Conservation (phyloP, 2,113 vertebrate species). For the Elephas maximus region DNA sequence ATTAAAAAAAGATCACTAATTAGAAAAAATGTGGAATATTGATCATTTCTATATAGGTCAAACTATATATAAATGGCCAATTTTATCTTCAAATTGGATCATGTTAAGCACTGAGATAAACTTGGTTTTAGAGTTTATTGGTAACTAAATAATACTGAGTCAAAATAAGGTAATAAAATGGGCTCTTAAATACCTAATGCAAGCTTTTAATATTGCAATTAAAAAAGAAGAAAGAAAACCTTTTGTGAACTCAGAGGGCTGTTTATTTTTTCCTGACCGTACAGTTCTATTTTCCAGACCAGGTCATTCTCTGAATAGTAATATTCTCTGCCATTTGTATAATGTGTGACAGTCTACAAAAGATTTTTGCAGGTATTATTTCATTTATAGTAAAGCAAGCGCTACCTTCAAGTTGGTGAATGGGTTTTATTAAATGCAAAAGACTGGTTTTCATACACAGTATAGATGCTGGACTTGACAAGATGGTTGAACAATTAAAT, state of each 20-base stretch:
- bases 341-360: not conserved
- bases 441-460: not conserved
- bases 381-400: not conserved
- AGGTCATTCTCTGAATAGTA: not conserved
- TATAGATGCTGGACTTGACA: not conserved
- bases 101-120: not conserved
- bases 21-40: constrained; percentile 26
- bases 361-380: not conserved
- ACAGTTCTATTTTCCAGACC: not conserved
- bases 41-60: not conserved
- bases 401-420: not conserved
- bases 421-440: not conserved
- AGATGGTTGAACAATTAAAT: not conserved
- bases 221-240: not conserved
- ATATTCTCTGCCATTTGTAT: not conserved
- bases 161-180: not conserved
- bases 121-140: constrained; percentile 33
- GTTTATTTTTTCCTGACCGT: not conserved
- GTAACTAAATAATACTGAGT: not conserved
- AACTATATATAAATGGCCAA: not conserved
- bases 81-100: constrained; percentile 4
- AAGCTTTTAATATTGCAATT: constrained; percentile 2
- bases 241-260: not conserved
- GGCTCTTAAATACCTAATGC: not conserved
- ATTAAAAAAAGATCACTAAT: not conserved